Evolutionary conservation across 1,140 invertebrate species (phyloP).

Genomic region (Fopius arisanus): DNA sequence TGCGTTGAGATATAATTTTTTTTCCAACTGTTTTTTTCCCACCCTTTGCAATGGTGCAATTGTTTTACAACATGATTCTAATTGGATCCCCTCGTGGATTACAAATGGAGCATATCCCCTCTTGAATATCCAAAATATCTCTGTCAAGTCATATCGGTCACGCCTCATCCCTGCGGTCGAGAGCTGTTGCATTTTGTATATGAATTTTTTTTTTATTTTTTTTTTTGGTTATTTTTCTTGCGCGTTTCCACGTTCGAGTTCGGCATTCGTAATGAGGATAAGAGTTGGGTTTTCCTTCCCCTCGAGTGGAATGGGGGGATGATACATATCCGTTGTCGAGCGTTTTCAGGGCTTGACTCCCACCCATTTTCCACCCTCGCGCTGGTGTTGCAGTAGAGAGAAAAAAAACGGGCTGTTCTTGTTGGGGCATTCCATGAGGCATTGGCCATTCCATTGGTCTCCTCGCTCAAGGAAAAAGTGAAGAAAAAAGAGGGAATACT

Average conservation of each 20-base stretch:
- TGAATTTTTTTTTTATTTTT: not conserved
- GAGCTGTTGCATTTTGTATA: conserved; percentile 9
- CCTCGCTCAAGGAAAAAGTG: not conserved
- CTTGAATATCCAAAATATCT: not conserved
- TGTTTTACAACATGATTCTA: not conserved
- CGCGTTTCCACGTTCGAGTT: conserved; percentile 12
- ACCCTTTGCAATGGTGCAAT: not conserved
- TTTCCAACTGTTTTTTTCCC: not conserved
- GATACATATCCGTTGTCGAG: conserved; percentile 10
- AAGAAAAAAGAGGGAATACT: not conserved
- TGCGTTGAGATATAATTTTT: not conserved
- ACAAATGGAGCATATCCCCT: not conserved
- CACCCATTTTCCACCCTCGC: conserved; percentile 10
- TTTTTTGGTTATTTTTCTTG: not conserved
- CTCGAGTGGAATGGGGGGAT: not conserved
- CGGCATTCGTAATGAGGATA: conserved; percentile 11
- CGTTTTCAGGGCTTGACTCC: not conserved
- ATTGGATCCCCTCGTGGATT: not conserved
- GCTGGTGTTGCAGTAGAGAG: not conserved
- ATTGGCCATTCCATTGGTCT: conserved; percentile 23
- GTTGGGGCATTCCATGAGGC: conserved; percentile 20
- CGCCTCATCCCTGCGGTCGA: not conserved
- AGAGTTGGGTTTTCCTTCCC: not conserved
- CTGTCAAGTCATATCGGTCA: conserved; percentile 9
- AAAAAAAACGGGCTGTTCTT: not conserved